These are phyloP conservation scores for Nebria ingens DNA, from an alignment of 1,140 invertebrate genomes.

Conservation along the genomic window DNA sequence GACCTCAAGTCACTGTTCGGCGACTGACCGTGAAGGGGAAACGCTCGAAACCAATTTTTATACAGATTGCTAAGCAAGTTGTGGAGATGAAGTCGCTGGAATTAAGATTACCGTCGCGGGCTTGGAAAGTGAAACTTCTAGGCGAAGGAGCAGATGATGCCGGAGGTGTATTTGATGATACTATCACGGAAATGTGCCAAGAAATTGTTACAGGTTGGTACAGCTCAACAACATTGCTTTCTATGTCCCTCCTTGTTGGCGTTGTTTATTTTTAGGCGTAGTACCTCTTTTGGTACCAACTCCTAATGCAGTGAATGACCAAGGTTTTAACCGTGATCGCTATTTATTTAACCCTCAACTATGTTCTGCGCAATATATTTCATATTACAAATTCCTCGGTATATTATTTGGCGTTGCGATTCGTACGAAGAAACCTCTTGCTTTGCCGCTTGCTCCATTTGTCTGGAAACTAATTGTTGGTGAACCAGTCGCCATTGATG, in stretches of 20 bases:
- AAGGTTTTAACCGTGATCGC: constrained; percentile 51
- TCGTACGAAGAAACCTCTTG: constrained; percentile 48
- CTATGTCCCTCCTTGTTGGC: neutral
- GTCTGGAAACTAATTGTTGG: constrained; percentile 57
- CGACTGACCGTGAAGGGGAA: constrained; percentile 46
- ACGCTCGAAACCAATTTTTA: constrained; percentile 46
- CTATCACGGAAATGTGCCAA: constrained; percentile 58
- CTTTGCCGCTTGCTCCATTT: constrained; percentile 50
- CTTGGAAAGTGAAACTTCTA: constrained; percentile 55
- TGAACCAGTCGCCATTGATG: constrained; percentile 46
- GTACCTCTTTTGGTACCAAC: constrained; percentile 45
- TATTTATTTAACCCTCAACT: constrained; percentile 52
- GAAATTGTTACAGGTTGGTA: constrained; percentile 35
- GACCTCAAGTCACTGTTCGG: constrained; percentile 54
- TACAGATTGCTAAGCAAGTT: constrained; percentile 54
- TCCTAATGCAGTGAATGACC: constrained; percentile 45
- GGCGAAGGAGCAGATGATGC: constrained; percentile 63
- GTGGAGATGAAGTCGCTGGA: constrained; percentile 47
- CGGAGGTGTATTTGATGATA: constrained; percentile 60
- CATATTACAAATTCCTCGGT: constrained; percentile 50
- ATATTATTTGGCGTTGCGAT: constrained; percentile 49
- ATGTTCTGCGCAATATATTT: constrained; percentile 40
- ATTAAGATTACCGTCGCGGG: constrained; percentile 48
- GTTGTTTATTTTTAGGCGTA: constrained; percentile 25
- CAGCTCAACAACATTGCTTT: neutral